Percentiles rank a stretch among this genome's conserved stretches.
Conservation (phyloP, 1,140 invertebrate species). For the Lepidurus apus region DNA sequence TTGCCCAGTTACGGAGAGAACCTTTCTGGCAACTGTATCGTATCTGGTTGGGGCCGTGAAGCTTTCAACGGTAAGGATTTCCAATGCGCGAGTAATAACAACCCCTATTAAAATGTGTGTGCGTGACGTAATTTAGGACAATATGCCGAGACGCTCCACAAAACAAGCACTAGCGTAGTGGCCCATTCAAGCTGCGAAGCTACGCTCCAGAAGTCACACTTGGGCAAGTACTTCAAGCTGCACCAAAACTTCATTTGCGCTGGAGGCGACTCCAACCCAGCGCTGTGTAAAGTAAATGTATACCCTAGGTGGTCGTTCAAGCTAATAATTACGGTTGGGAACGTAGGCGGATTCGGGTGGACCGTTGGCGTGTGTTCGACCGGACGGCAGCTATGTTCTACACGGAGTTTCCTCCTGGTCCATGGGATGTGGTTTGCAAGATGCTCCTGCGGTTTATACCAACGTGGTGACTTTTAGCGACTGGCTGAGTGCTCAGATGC, state of each 20-base stretch:
- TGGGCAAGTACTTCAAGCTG: constrained; percentile 45
- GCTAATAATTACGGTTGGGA: constrained; percentile 44
- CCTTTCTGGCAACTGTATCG: constrained; percentile 55
- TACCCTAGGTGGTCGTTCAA: constrained; percentile 29
- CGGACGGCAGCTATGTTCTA: constrained; percentile 61
- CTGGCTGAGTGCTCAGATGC: constrained; percentile 30
- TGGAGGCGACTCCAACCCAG: constrained; percentile 45
- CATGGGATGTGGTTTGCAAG: constrained; percentile 48
- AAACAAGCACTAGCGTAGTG: constrained; percentile 43
- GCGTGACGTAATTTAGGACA: neutral
- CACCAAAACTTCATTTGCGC: constrained; percentile 48
- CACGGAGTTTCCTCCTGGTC: constrained; percentile 69
- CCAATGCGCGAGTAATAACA: neutral
- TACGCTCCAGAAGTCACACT: constrained; percentile 41
- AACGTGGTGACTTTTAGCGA: constrained; percentile 24
- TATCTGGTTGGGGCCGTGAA: constrained; percentile 74
- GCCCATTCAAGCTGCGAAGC: constrained; percentile 54
- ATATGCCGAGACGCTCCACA: constrained; percentile 29
- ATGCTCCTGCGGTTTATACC: constrained; percentile 28
- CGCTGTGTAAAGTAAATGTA: constrained; percentile 49
- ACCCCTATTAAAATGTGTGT: no score
- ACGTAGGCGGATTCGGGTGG: constrained; percentile 66
- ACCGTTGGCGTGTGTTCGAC: constrained; percentile 66
- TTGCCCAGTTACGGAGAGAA: constrained; percentile 47
- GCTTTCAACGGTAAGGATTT: constrained; percentile 62